Evolutionary conservation across 2,888 invertebrate genomes (phyloP).

Genomic region (Drosophila setosimentum): DNA sequence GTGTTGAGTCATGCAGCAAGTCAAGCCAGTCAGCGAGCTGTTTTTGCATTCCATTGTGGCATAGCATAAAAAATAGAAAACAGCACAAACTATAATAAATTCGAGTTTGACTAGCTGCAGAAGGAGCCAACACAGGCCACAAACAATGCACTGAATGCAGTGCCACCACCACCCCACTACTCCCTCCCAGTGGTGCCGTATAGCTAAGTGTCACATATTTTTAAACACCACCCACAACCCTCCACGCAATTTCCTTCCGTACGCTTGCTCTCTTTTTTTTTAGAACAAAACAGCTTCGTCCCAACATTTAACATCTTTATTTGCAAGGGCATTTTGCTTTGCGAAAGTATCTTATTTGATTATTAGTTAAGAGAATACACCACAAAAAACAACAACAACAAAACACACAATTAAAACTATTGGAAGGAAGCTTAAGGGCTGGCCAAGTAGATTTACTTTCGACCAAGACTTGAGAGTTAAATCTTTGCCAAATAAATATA

Average conservation of each 20-base stretch:
- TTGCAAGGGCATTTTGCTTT: neutral
- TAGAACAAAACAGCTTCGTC: neutral
- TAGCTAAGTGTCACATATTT: constrained; percentile 11
- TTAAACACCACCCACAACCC: neutral
- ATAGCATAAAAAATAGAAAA: constrained; percentile 22
- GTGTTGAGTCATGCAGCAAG: constrained; percentile 44
- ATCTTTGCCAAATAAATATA: too few relatives aligned
- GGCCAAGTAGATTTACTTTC: neutral
- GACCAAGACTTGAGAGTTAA: neutral
- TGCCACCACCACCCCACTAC: constrained; percentile 3
- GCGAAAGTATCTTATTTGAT: neutral
- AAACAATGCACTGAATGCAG: constrained; percentile 20
- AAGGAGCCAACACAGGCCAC: neutral
- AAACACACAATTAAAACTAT: too few relatives aligned
- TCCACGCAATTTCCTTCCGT: neutral
- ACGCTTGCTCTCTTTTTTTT: neutral
- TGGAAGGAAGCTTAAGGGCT: too few relatives aligned
- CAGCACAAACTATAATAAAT: constrained; percentile 45
- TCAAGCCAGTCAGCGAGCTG: constrained; percentile 70
- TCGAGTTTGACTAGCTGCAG: constrained; percentile 48
- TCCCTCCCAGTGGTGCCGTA: neutral
- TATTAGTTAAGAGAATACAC: neutral
- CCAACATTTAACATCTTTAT: constrained; percentile 23
- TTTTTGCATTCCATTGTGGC: constrained; percentile 28
- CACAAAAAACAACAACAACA: too few relatives aligned